Evolutionary conservation across 2,888 invertebrate species (phyloP).

Genomic region (Zeuzera pyrina): DNA sequence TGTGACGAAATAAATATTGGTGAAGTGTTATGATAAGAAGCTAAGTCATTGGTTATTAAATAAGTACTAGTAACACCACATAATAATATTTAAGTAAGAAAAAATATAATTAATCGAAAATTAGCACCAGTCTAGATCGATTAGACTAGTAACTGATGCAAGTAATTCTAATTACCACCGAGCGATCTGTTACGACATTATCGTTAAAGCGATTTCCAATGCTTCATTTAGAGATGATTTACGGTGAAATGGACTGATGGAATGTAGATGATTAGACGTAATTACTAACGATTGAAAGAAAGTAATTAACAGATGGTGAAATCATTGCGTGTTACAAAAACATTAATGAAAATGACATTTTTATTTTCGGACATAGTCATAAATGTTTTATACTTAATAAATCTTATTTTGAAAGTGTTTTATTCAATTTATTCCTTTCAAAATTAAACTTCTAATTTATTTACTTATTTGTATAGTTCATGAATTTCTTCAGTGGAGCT

Average conservation of each 20-base stretch:
- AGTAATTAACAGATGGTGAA: too few species aligned
- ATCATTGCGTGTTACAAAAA: too few species aligned
- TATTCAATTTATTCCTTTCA: too few species aligned
- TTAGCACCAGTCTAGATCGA: too few species aligned
- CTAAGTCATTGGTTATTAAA: background rate
- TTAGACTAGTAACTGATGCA: conserved; percentile 5
- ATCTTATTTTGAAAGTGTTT: too few species aligned
- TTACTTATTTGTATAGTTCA: too few species aligned
- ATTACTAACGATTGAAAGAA: too few species aligned
- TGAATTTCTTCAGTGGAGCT: too few species aligned
- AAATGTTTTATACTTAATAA: too few species aligned
- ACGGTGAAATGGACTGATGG: conserved; percentile 20
- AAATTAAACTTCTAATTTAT: too few species aligned
- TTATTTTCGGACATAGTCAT: too few species aligned
- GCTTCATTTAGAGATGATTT: conserved; percentile 8
- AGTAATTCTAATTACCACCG: conserved; percentile 5
- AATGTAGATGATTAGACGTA: conserved; percentile 22
- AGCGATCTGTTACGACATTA: conserved; percentile 7
- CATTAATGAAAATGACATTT: too few species aligned
- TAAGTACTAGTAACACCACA: background rate
- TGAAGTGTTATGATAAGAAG: background rate
- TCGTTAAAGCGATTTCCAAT: conserved; percentile 9
- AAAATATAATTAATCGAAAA: background rate
- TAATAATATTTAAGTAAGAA: background rate
- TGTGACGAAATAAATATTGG: background rate